These are phyloP conservation scores for Oostethus manadensis DNA, from an alignment of 2,113 vertebrate species.

Conservation along the genomic window DNA sequence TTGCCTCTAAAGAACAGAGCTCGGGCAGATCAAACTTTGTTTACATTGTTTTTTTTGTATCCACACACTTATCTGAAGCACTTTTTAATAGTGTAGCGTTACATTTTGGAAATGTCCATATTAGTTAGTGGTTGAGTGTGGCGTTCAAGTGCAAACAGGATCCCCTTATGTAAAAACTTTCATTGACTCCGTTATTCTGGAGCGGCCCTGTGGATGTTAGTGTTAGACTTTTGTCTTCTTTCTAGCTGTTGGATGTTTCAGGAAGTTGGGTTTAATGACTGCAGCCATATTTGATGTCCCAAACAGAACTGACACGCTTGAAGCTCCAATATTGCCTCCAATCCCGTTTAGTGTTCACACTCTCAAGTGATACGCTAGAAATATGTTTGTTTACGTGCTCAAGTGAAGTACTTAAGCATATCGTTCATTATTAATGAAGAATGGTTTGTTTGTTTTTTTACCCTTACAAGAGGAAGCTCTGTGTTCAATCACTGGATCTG, in stretches of 20 bases:
- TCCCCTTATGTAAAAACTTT: slow-evolving; percentile 48
- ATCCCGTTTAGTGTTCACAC: neutral
- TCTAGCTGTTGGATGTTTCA: slow-evolving; percentile 47
- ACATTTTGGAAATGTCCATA: slow-evolving; percentile 58
- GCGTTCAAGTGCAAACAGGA: slow-evolving; percentile 47
- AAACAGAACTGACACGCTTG: neutral
- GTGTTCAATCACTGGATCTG: slow-evolving; percentile 6
- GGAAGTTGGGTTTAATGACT: slow-evolving; percentile 31
- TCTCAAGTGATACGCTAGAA: neutral
- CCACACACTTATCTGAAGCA: slow-evolving; percentile 70
- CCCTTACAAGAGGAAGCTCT: slow-evolving; percentile 1
- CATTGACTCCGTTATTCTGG: slow-evolving; percentile 36
- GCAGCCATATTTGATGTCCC: slow-evolving; percentile 3
- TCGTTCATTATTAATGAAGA: slow-evolving; percentile 35
- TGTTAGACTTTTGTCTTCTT: slow-evolving; percentile 39
- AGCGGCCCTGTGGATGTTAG: slow-evolving; percentile 45
- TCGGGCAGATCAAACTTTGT: slow-evolving; percentile 67
- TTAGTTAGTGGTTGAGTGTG: slow-evolving; percentile 47
- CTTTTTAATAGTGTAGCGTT: slow-evolving; percentile 70
- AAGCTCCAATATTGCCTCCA: neutral
- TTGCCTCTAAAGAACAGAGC: slow-evolving; percentile 51
- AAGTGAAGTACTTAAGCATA: slow-evolving; percentile 4
- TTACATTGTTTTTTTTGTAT: slow-evolving; percentile 64
- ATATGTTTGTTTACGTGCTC: neutral
- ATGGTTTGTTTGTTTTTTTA: slow-evolving; percentile 18